Evolutionary conservation across 53 echinoderm and acorn worm genomes (phyloP), one percentile per base, ranked within the genome.

Genomic region (Arbacia lixula): DNA sequence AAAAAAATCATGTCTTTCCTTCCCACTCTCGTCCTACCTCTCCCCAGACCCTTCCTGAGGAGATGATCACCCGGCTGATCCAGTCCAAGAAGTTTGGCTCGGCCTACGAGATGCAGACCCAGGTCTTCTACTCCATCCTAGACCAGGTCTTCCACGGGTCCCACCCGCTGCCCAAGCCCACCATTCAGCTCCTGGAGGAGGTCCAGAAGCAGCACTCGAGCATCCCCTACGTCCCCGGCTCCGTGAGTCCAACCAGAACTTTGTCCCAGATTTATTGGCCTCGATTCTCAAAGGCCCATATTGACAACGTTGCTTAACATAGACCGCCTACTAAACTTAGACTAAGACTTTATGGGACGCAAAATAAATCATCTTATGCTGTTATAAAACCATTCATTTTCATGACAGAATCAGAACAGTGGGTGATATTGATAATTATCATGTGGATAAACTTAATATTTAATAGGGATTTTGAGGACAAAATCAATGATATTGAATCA

Each of bases 1-100:
- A 50, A 50, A 19, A 50, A 50, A 1, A 19, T 25, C n/a, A 6
- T 57, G 1, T 2, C 0, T n/a, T 57, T 28, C 33, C 35, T 34
- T 36, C 21, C 6, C 21, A 19, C 28, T 69, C 28, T 69, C n/a
- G 28, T 37, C 27, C 24, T 69, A n/a, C n/a, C n/a, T n/a, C n/a
- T n/a, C n/a, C n/a, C n/a, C 63, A 99, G 99, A 95, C 92, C 38
- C 82, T 99, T 28, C 99, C 99, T 11, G 99, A 99, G 71, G 95
- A 95, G 52, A 85, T 95, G 92, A 92, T 99, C 36, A 87, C 86
- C 20, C 90, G 90, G 5, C 84, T 99, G 32, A 92, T 92, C 68
- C 75, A 90, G 50, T 94, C 99, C 71, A 99, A 99, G 79, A 99
- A 99, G 87, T 88, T 95, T 87, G 95, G 95, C 76, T 83, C 99